These are phyloP conservation scores for Fulmarus glacialis DNA, from an alignment of 2,113 vertebrate genomes.

Conservation along the genomic window DNA sequence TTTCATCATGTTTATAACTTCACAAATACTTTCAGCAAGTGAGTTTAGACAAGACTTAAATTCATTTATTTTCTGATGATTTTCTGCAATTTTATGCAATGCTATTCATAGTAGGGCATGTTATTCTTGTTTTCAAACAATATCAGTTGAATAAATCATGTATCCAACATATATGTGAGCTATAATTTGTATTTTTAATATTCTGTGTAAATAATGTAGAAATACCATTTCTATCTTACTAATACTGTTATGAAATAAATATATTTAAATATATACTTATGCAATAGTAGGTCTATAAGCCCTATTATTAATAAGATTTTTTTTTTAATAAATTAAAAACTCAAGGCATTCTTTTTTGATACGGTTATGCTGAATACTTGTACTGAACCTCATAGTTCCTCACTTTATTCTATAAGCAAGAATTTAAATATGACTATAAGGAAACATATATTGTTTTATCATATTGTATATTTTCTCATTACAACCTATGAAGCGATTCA, in stretches of 20 bases:
- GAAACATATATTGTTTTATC: background rate
- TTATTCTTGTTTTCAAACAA: background rate
- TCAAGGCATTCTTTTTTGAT: background rate
- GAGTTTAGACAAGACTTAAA: background rate
- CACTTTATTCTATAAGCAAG: background rate
- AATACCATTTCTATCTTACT: background rate
- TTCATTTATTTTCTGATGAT: background rate
- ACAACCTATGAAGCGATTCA: background rate
- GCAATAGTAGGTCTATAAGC: background rate
- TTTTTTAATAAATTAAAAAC: background rate
- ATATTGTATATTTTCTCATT: background rate
- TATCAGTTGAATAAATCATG: background rate
- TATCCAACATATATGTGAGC: background rate
- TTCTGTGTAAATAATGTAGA: background rate
- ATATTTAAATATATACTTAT: background rate
- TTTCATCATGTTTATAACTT: background rate
- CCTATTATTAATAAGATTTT: background rate
- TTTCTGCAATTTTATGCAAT: background rate
- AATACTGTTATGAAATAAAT: background rate
- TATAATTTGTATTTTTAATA: background rate
- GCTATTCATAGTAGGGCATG: background rate
- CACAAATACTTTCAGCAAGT: background rate
- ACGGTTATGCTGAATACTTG: background rate
- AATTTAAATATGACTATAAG: background rate
- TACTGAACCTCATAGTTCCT: background rate